Evolutionary conservation across 2,888 invertebrate species (phyloP).

Genomic region (Platycnemis pennipes): DNA sequence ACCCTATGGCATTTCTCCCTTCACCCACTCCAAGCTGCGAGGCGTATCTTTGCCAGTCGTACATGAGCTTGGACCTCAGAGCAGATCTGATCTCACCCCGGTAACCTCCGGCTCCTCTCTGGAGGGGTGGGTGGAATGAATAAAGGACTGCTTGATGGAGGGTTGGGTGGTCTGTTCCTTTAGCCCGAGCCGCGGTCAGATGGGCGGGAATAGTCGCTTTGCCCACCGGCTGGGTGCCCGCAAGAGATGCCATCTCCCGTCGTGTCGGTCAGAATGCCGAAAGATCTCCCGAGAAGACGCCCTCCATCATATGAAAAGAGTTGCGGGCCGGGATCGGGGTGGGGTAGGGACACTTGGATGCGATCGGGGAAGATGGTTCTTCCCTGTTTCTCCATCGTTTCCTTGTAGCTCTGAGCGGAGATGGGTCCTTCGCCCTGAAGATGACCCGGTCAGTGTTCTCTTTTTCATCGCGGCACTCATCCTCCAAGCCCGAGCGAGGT

Average conservation of each 20-base stretch:
- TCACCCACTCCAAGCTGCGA: not conserved
- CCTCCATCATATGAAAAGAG: not conserved
- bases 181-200: not conserved
- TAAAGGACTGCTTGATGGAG: not conserved
- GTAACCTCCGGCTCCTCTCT: not conserved
- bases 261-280: not conserved
- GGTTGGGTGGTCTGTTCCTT: not conserved
- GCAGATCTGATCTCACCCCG: constrained; percentile 25
- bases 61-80: not conserved
- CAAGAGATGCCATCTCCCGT: not conserved
- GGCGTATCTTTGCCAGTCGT: not conserved
- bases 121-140: not conserved
- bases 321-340: not conserved
- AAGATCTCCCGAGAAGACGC: not conserved
- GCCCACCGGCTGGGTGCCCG: not conserved
- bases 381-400: not conserved
- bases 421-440: not conserved
- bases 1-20: not conserved
- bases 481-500: too few species aligned
- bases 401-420: not conserved
- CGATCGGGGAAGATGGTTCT: not conserved
- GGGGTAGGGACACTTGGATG: not conserved
- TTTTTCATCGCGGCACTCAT: too few species aligned
- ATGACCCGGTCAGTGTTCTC: not conserved
- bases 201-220: not conserved